phyloP scores from a whole-genome alignment of 1,140 invertebrate genomes.

The Zeugodacus cucurbitae region DNA sequence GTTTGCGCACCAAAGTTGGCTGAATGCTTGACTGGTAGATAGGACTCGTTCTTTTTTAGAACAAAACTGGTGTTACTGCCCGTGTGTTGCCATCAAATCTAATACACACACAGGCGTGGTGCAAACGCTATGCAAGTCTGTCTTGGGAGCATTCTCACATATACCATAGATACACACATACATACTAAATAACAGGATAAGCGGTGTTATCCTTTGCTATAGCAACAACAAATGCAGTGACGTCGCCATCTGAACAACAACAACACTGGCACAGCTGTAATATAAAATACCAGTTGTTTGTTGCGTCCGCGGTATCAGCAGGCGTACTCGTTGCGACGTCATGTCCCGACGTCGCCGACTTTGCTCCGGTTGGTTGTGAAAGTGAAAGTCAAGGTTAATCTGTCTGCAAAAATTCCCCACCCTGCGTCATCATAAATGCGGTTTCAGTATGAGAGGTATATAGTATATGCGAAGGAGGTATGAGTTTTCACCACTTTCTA shows the following conservation, averaged over 20 bases:
- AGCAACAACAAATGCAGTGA: conserved; percentile 42
- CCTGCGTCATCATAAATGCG: not conserved
- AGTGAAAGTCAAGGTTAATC: conserved; percentile 67
- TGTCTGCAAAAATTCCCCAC: conserved; percentile 62
- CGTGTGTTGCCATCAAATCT: not conserved
- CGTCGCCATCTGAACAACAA: not conserved
- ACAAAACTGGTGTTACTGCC: not conserved
- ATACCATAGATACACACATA: not conserved
- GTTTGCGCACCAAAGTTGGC: not conserved
- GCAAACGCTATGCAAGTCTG: not conserved
- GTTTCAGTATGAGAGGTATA: not conserved
- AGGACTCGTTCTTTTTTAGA: not conserved
- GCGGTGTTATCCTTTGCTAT: conserved; percentile 60
- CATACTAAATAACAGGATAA: not conserved
- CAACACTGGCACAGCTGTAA: not conserved
- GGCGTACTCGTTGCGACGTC: not conserved
- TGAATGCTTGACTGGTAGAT: not conserved
- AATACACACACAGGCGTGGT: conserved; percentile 59
- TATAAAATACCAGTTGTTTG: not conserved
- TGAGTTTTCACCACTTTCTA: not conserved
- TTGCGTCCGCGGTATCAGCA: not conserved
- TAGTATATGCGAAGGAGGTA: not conserved
- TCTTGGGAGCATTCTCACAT: not conserved
- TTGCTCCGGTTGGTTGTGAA: conserved; percentile 46
- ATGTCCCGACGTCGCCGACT: not conserved